phyloP scores from a whole-genome alignment of 2,797 vertebrate species.

The Dendrocincla fuliginosa region DNA sequence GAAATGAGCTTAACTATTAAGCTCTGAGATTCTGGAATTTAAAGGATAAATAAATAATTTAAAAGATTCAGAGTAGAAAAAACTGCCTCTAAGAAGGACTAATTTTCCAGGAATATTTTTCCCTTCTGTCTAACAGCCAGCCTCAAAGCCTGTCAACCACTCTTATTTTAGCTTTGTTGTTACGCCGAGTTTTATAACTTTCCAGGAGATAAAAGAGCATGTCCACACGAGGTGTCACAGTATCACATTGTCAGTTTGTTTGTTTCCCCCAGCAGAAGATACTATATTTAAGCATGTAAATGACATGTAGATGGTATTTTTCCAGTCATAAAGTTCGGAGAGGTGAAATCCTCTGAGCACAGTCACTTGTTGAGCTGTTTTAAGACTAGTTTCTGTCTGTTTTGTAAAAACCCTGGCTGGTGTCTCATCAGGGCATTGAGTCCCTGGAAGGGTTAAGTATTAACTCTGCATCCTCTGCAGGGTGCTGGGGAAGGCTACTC shows the following conservation, averaged over 20 bases:
- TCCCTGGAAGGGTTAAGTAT: constrained; percentile 36
- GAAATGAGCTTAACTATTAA: not conserved
- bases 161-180: constrained; percentile 68
- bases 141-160: constrained; percentile 53
- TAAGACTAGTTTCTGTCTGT: constrained; percentile 27
- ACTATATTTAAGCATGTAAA: constrained; percentile 81
- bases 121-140: constrained; percentile 45
- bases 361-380: constrained; percentile 54
- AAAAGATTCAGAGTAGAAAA: not conserved
- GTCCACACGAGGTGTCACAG: constrained; percentile 55
- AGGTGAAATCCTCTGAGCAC: constrained; percentile 51
- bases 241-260: constrained; percentile 69
- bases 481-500: constrained; percentile 1
- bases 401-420: constrained; percentile 21
- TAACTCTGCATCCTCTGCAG: constrained; percentile 54
- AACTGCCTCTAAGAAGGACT: not conserved
- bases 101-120: constrained; percentile 46
- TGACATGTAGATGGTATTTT: constrained; percentile 79
- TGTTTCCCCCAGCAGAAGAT: constrained; percentile 73
- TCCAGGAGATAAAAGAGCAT: constrained; percentile 67
- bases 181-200: constrained; percentile 59
- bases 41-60: not conserved
- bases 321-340: constrained; percentile 74
- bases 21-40: not conserved
- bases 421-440: not conserved